Base-by-base conservation (phyloP, 2,797 vertebrate genomes). In the Argya squamiceps region DNA sequence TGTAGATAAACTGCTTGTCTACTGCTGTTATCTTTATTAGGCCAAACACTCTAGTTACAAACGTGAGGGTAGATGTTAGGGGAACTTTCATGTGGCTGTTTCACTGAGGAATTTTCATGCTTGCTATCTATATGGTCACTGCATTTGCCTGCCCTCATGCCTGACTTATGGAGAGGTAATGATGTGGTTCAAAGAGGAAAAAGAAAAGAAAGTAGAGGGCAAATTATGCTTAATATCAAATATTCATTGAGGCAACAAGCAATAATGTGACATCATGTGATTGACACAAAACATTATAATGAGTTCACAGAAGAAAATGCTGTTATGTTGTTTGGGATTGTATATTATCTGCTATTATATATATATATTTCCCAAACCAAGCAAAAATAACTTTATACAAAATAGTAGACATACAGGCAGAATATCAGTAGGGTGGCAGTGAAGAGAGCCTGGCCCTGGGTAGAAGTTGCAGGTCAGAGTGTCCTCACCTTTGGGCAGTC, bases 1-100 rank as follows among this genome's bases (percentile, higher is more conserved):
- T 92, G 91, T 83, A 97, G 92, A 91, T 89, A 92, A 94, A 87
- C 90, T 91, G 73, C 87, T 96, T 97, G 95, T 84, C 95, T 95
- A 64, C 84, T 97, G 71, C 80, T 94, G 92, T 95, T 97, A 97
- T 96, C 97, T 96, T 88, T 93, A 93, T 74, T 81, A 81, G 84
- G 50, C 77, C 89, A 93, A 97, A 95, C 91, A 93, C 94, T 89
- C 85, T 80, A 91, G 79, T 95, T 95, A 77, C 77, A 97, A 95
- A 94, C 75, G 74, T 5, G 63, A 60, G 49, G 49, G 88, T 95
- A 62, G 78, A 84, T 84, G 36, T 89, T 59, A 92, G 24, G 52
- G 52, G 52, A 67, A 30, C 92, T 97, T 97, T 96, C 47, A 95
- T 95, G 96, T 92, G 94, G 81, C 92, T 95, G 34, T 93, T 97